A percentile compares a stretch with the other conserved stretches of the same genome.
phyloP scores from a whole-genome alignment of 2,113 vertebrate genomes.

The Cyprinus carpio region DNA sequence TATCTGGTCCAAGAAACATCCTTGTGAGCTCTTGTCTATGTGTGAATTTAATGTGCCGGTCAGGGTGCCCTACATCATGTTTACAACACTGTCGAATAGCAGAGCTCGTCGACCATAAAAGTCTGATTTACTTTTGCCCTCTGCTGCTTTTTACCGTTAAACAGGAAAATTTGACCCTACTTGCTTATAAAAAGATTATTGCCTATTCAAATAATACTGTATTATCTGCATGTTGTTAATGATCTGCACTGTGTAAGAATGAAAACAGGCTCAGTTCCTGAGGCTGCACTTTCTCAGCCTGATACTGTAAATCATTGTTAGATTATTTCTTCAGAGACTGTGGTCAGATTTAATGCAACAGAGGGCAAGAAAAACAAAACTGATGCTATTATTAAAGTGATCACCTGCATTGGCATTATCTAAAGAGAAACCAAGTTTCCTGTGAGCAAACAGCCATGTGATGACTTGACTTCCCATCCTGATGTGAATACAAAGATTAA shows the following conservation, averaged over 20 bases:
- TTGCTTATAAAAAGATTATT: neutral
- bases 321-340: neutral
- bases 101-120: constrained; percentile 12
- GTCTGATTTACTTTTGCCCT: neutral
- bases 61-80: constrained; percentile 8
- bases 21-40: neutral
- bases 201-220: neutral
- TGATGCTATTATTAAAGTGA: neutral
- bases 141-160: neutral
- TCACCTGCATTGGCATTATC: constrained; percentile 1
- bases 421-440: neutral
- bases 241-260: neutral
- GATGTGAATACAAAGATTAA: neutral
- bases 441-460: neutral
- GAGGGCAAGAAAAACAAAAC: neutral
- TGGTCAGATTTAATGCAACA: neutral
- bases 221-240: neutral
- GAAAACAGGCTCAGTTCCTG: neutral
- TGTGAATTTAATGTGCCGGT: constrained; percentile 5
- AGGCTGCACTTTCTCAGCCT: neutral
- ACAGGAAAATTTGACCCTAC: neutral
- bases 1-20: neutral
- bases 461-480: neutral
- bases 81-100: constrained; percentile 10
- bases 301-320: neutral